A percentile compares a stretch with the other conserved stretches of the same genome.
phyloP scores from a whole-genome alignment of 2,113 vertebrate genomes.

The Andinoacara biseriatus region DNA sequence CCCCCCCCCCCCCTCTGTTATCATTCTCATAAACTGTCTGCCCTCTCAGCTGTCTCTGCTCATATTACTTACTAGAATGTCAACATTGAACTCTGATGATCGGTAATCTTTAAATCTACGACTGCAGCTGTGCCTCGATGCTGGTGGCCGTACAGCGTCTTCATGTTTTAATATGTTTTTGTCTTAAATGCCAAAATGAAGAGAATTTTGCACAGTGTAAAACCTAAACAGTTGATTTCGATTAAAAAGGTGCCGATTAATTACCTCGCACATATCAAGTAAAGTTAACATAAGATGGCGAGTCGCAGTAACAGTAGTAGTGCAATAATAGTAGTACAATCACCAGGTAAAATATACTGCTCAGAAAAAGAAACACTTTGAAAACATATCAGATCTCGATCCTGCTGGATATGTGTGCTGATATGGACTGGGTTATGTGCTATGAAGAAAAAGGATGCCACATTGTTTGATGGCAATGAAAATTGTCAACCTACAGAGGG shows the following conservation, averaged over 20 bases:
- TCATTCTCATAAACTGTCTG: conserved; percentile 5
- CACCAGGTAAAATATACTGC: too few species aligned
- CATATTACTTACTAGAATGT: conserved; percentile 14
- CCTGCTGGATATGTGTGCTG: too few species aligned
- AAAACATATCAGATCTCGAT: too few species aligned
- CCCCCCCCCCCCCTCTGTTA: conserved; percentile 9
- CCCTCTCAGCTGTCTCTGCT: background rate
- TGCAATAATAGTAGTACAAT: too few species aligned
- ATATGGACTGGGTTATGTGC: too few species aligned
- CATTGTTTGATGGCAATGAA: too few species aligned
- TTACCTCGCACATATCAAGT: background rate
- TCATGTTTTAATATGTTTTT: background rate
- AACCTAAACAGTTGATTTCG: background rate
- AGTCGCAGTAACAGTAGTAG: too few species aligned
- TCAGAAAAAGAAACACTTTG: too few species aligned
- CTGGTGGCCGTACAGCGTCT: background rate
- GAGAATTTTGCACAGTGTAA: background rate
- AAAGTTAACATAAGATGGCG: too few species aligned
- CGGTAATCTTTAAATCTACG: background rate
- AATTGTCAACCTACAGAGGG: too few species aligned
- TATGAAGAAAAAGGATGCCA: too few species aligned
- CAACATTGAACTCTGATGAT: background rate
- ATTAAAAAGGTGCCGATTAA: background rate
- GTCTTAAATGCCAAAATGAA: background rate
- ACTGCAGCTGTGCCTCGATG: background rate